These are phyloP conservation scores for Platycnemis pennipes DNA, from an alignment of 2,888 invertebrate species.

Conservation along the genomic window DNA sequence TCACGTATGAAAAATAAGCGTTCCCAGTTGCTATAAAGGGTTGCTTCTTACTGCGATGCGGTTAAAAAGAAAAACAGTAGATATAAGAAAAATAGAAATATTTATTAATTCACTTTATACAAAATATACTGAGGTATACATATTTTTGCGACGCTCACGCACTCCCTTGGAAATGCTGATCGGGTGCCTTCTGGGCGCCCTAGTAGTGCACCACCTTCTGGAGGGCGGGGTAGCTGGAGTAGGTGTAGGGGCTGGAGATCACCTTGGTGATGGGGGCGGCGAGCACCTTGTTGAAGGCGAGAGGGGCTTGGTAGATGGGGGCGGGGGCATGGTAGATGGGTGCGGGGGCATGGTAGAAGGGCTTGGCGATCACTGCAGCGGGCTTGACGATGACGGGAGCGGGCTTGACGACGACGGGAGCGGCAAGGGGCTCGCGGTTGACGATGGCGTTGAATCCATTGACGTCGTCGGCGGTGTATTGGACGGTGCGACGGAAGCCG, in stretches of 20 bases:
- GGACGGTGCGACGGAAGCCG: conserved; percentile 69
- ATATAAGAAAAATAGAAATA: neutral
- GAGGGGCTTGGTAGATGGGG: conserved; percentile 69
- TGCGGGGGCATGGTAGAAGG: conserved; percentile 9
- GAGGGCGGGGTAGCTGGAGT: neutral
- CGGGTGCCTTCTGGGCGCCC: no score
- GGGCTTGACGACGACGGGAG: conserved; percentile 58
- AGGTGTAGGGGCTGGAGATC: conserved; percentile 50
- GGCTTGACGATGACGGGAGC: conserved; percentile 51
- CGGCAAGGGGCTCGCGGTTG: conserved; percentile 65
- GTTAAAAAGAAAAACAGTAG: neutral
- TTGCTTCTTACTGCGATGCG: no score
- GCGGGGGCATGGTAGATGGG: conserved; percentile 70
- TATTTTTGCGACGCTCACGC: neutral
- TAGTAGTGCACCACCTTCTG: neutral
- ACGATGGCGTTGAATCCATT: conserved; percentile 69
- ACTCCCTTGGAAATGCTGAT: neutral
- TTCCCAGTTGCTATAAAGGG: no score
- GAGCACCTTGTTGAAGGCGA: conserved; percentile 31
- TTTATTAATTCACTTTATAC: neutral
- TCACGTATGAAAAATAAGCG: no score
- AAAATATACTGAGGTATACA: neutral
- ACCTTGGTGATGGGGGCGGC: conserved; percentile 70
- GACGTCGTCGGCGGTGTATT: conserved; percentile 70
- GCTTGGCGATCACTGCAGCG: conserved; percentile 74